A percentile compares a stretch with the other conserved stretches of the same genome.
Conservation (phyloP, 2,888 invertebrate genomes). For the Cylindroiulus punctatus region DNA sequence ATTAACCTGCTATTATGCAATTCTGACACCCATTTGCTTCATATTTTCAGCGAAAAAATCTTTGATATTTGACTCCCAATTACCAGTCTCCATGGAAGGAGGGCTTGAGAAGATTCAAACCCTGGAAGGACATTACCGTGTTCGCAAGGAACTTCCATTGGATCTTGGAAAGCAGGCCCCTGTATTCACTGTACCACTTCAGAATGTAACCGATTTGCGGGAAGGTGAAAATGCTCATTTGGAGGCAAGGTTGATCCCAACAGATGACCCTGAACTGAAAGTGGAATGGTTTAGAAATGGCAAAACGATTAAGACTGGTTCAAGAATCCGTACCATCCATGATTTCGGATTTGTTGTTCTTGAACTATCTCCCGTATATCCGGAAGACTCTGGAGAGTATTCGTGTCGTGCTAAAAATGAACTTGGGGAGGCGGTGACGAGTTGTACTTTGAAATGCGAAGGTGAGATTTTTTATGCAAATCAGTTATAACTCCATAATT, state of each 20-base stretch:
- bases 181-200: slow-evolving; percentile 86
- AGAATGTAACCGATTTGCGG: slow-evolving; percentile 84
- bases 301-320: slow-evolving; percentile 65
- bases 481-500: too few species aligned
- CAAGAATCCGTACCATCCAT: slow-evolving; percentile 94
- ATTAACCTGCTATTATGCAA: background rate
- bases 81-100: slow-evolving; percentile 95
- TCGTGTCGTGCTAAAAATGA: slow-evolving; percentile 85
- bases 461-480: slow-evolving; percentile 56
- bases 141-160: slow-evolving; percentile 76
- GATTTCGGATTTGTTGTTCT: slow-evolving; percentile 98
- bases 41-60: slow-evolving; percentile 75
- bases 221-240: slow-evolving; percentile 94
- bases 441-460: slow-evolving; percentile 63
- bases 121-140: slow-evolving; percentile 86
- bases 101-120: slow-evolving; percentile 92
- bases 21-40: background rate
- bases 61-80: slow-evolving; percentile 89
- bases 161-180: slow-evolving; percentile 87
- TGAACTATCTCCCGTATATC: slow-evolving; percentile 96
- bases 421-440: slow-evolving; percentile 85
- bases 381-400: slow-evolving; percentile 86
- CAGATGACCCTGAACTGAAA: slow-evolving; percentile 88
- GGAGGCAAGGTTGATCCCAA: slow-evolving; percentile 82
- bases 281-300: slow-evolving; percentile 97